Evolutionary conservation across 2,888 invertebrate species (phyloP).

Genomic region (Hipparchia sbordonii): DNA sequence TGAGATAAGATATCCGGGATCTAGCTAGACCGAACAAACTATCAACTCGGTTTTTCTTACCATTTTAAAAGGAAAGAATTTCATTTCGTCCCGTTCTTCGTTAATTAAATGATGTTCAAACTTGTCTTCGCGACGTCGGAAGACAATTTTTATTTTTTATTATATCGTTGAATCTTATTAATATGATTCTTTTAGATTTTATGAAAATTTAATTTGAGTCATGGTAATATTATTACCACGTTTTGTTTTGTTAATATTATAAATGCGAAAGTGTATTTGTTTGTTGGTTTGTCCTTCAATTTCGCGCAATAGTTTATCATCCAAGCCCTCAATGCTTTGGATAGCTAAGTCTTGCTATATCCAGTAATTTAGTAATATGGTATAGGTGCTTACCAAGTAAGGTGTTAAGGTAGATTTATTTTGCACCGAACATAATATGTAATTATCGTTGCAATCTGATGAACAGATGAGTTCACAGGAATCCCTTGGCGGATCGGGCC

Average conservation of each 20-base stretch:
- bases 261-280: no score
- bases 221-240: neutral
- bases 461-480: no score
- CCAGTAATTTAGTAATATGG: no score
- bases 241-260: neutral
- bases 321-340: no score
- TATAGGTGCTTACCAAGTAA: no score
- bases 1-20: constrained; percentile 39
- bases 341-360: no score
- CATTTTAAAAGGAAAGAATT: constrained; percentile 54
- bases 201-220: neutral
- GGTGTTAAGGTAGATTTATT: no score
- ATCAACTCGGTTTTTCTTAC: constrained; percentile 50
- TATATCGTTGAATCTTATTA: constrained; percentile 25
- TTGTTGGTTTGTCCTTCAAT: no score
- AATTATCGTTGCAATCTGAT: no score
- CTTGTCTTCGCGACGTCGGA: constrained; percentile 26
- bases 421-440: no score
- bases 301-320: no score
- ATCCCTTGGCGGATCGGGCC: no score
- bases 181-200: constrained; percentile 4
- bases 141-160: constrained; percentile 20
- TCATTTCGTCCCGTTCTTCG: constrained; percentile 53
- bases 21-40: constrained; percentile 50
- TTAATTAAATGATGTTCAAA: constrained; percentile 62